Base-by-base conservation (phyloP, 1,140 invertebrate species). In the Sycobia sp. region DNA sequence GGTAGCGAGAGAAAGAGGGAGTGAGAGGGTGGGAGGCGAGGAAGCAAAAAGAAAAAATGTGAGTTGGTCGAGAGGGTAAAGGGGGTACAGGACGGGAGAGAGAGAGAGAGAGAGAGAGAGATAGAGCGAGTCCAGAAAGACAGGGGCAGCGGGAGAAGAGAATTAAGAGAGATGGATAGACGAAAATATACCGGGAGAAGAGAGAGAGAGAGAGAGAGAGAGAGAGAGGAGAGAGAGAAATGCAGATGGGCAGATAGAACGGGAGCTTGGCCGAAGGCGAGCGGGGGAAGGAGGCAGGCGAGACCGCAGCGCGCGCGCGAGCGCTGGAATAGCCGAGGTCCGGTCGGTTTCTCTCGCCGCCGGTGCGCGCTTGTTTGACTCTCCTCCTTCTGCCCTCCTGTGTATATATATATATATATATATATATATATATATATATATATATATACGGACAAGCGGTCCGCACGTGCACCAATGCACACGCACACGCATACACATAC, bases 61-160 rank as follows among this genome's bases (percentile, higher is more conserved):
- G 11, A 29, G 63, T 41, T 44, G 44, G 50, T 34, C 16, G 49
- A 63, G 55, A 36, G 41, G 46, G 32, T 54, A 36, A 62, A 29
- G 18, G 18, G 44, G 47, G 36, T 7, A 39, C 22, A 36, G 27
- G 18, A 5, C 13, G 23, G 39, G 44, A 13, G 32, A 25, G 23
- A 56, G 27, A 60, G 27, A 36, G 34, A 36, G 13, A 25, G 38
- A 49, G 36, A 39, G 39, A 64, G 27, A 49, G 46, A 38, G 18
- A n/a, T n/a, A n/a, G n/a, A n/a, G n/a, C n/a, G n/a, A n/a, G n/a
- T n/a, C n/a, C n/a, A n/a, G n/a, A n/a, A n/a, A n/a, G n/a, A n/a
- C n/a, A n/a, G n/a, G n/a, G n/a, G n/a, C n/a, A n/a, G n/a, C n/a
- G n/a, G n/a, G n/a, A n/a, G n/a, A n/a, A n/a, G n/a, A n/a, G n/a